phyloP scores from a whole-genome alignment of 1,140 invertebrate species.

The Octopus sinensis region DNA sequence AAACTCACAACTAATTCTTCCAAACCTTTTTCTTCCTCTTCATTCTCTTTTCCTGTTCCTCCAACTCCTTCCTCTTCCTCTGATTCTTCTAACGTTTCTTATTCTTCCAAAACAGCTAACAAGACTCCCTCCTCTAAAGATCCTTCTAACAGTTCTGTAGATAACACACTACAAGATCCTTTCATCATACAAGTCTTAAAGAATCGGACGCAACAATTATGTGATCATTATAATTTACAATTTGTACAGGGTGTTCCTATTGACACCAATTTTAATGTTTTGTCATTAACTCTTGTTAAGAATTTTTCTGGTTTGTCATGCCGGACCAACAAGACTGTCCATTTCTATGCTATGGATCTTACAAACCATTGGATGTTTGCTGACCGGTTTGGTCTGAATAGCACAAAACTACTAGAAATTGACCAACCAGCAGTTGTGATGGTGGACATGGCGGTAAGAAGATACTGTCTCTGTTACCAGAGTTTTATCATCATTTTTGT shows the following conservation, averaged over 20 bases:
- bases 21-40: not conserved
- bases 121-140: too few relatives aligned
- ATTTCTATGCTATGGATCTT: conserved; percentile 72
- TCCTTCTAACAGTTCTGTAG: too few relatives aligned
- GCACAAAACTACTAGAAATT: conserved; percentile 40
- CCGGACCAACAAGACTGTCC: conserved; percentile 66
- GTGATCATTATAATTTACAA: conserved; percentile 29
- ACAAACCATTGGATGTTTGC: conserved; percentile 70
- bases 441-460: conserved; percentile 69
- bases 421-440: conserved; percentile 68
- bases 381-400: conserved; percentile 65
- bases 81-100: not conserved
- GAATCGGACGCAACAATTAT: conserved; percentile 22
- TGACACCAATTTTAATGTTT: conserved; percentile 10
- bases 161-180: not conserved
- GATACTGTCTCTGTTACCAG: too few relatives aligned
- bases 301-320: conserved; percentile 60
- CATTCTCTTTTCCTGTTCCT: not conserved
- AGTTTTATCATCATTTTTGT: too few relatives aligned
- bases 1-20: not conserved
- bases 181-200: not conserved
- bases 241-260: conserved; percentile 24
- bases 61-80: not conserved
- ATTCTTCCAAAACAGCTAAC: too few relatives aligned
- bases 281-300: conserved; percentile 20